These are phyloP conservation scores for Pseudomyrmex cubaensis DNA, from an alignment of 1,140 invertebrate genomes.

Conservation along the genomic window DNA sequence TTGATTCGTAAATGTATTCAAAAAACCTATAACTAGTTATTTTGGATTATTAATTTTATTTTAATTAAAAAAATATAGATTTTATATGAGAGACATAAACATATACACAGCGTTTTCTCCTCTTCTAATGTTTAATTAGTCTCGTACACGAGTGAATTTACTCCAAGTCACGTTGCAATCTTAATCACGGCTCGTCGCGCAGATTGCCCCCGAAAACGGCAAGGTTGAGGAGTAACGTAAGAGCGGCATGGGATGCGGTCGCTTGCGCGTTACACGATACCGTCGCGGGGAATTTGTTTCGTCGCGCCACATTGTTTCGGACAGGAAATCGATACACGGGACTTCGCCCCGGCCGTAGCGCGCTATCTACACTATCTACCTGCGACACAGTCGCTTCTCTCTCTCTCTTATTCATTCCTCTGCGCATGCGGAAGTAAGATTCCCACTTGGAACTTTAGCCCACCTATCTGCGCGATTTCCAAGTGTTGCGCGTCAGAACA, in stretches of 20 bases:
- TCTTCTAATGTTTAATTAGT: background rate
- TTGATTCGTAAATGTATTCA: too few relatives aligned
- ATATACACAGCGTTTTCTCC: background rate
- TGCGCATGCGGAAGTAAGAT: conserved; percentile 5
- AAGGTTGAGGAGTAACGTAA: background rate
- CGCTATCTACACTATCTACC: conserved; percentile 42
- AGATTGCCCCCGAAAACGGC: conserved; percentile 27
- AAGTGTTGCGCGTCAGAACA: background rate
- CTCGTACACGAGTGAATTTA: background rate
- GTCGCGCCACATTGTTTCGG: conserved; percentile 70
- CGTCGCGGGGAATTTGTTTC: conserved; percentile 66
- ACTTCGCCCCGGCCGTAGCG: conserved; percentile 47
- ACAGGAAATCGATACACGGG: conserved; percentile 77
- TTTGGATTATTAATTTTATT: too few relatives aligned
- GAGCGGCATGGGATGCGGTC: conserved; percentile 26
- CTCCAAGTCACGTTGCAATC: background rate
- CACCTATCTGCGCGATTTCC: conserved; percentile 27
- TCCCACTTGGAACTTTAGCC: conserved; percentile 44
- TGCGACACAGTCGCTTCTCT: conserved; percentile 28
- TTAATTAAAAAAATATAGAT: too few relatives aligned
- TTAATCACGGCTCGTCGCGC: background rate
- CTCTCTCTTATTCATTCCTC: background rate
- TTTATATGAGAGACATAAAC: background rate
- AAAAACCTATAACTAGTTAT: too few relatives aligned
- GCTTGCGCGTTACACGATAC: conserved; percentile 45